Evolutionary conservation across 1,140 invertebrate species (phyloP), one percentile per base, ranked within the genome.

Genomic region (Achatina immaculata): DNA sequence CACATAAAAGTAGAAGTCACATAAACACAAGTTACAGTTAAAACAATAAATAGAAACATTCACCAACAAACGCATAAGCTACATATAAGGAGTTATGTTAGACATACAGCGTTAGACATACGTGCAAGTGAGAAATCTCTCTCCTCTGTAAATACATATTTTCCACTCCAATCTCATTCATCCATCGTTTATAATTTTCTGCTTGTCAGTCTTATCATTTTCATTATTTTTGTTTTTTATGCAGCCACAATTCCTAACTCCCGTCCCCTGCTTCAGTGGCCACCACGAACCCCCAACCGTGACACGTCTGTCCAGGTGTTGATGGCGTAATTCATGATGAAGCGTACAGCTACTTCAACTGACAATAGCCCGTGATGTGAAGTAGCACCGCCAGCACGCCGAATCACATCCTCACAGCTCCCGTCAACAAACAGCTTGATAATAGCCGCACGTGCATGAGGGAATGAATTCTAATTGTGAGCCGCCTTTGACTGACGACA

Each of bases 371-470:
- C n/a, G n/a, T 55, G 48, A 55, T 55, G 24, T 7, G 48, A 55
- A 55, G 48, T 14, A 55, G 16, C 7, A 21, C 48, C 48, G 48
- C 21, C 1, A 55, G 48, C 48, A 9, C 4, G 16, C 19, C 19
- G 21, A 7, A 24, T 55, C 36, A 19, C 16, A 34, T 66, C 65
- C 65, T 38, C n/a, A 3, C 68, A 71, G 38, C 6, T 14, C 24
- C 68, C 68, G 9, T 71, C 36, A 38, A 38, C 40, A 71, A 71
- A 71, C 68, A 38, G 68, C 11, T 42, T 42, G 34, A 71, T 71
- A 42, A 71, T 16, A 19, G 38, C 38, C 40, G 68, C 68, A 71
- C 68, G 68, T 71, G 68, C 68, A 43, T 43, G 68, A 4, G 68
- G 68, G 68, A 19, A 42, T 21, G 65, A 66, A 36, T 21, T 36